These are phyloP conservation scores for Manis javanica DNA, from an alignment of 2,797 vertebrate species.

Conservation along the genomic window DNA sequence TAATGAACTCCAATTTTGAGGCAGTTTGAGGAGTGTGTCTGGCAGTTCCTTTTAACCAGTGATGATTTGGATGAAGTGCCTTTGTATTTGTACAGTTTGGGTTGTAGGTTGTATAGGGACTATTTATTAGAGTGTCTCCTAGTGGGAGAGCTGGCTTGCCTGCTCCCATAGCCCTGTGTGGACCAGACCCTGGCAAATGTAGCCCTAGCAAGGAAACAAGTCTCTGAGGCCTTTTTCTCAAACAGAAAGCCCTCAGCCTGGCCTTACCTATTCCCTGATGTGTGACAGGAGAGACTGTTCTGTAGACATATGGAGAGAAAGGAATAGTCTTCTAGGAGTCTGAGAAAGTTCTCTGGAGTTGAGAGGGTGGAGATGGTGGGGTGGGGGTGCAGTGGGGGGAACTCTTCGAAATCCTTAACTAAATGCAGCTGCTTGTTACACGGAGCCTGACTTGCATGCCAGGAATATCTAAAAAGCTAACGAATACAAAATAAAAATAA, in stretches of 20 bases:
- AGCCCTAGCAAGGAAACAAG: slow-evolving; percentile 31
- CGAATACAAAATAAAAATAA: slow-evolving; percentile 84
- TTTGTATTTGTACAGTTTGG: neutral
- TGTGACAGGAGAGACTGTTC: slow-evolving; percentile 78
- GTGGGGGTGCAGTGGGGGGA: neutral
- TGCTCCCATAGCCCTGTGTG: neutral
- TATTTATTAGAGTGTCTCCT: slow-evolving; percentile 51
- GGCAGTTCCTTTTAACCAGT: neutral
- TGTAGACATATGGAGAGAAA: slow-evolving; percentile 80
- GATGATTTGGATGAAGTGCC: slow-evolving; percentile 47
- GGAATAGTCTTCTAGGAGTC: slow-evolving; percentile 74
- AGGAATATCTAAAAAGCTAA: slow-evolving; percentile 85
- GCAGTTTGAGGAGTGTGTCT: slow-evolving; percentile 4
- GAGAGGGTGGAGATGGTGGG: slow-evolving; percentile 56
- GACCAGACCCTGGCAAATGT: slow-evolving; percentile 63
- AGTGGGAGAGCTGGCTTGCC: neutral
- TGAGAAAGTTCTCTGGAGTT: slow-evolving; percentile 78
- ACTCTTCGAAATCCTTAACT: slow-evolving; percentile 83
- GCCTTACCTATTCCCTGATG: slow-evolving; percentile 73
- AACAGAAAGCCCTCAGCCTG: slow-evolving; percentile 60
- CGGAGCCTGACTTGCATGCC: slow-evolving; percentile 81
- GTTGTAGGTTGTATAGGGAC: neutral
- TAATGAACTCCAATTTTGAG: slow-evolving; percentile 43
- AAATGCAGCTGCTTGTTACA: slow-evolving; percentile 87
- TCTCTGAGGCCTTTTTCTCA: slow-evolving; percentile 48